phyloP scores from a whole-genome alignment of 2,888 invertebrate genomes.

The Xanthia icteritia region DNA sequence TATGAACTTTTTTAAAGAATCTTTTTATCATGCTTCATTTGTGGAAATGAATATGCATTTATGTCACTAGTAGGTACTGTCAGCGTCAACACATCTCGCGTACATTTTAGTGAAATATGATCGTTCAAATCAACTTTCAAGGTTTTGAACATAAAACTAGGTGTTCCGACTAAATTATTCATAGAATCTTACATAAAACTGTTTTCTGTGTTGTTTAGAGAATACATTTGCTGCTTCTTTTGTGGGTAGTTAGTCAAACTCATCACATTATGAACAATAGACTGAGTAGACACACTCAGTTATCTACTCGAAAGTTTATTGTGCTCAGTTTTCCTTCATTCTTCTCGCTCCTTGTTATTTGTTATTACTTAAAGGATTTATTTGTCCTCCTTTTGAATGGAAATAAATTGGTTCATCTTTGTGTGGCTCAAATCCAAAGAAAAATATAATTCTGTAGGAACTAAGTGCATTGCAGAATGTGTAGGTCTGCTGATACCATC shows the following conservation, averaged over 20 bases:
- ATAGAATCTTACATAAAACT: constrained; percentile 26
- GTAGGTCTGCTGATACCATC: constrained; percentile 20
- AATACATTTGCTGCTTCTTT: constrained; percentile 1
- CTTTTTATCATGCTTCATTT: constrained; percentile 68
- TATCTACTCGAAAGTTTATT: not conserved
- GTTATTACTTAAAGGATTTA: not conserved
- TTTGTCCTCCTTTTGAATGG: not conserved
- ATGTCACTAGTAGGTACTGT: constrained; percentile 22
- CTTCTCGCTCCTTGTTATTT: not conserved
- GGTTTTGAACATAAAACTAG: constrained; percentile 20
- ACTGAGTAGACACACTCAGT: not conserved
- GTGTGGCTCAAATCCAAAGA: not conserved
- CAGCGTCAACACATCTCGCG: constrained; percentile 22
- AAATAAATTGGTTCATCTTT: not conserved
- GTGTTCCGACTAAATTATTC: constrained; percentile 33
- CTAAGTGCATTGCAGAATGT: not conserved
- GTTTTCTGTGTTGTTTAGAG: constrained; percentile 21
- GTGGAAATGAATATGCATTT: constrained; percentile 59
- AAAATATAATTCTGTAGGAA: not conserved
- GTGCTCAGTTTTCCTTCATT: not conserved
- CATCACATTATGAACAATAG: constrained; percentile 1
- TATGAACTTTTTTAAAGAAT: constrained; percentile 73
- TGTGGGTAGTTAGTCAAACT: constrained; percentile 4
- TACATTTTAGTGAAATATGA: constrained; percentile 19
- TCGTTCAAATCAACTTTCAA: constrained; percentile 27